phyloP scores from a whole-genome alignment of 2,113 vertebrate species.

The Halichoerus grypus region DNA sequence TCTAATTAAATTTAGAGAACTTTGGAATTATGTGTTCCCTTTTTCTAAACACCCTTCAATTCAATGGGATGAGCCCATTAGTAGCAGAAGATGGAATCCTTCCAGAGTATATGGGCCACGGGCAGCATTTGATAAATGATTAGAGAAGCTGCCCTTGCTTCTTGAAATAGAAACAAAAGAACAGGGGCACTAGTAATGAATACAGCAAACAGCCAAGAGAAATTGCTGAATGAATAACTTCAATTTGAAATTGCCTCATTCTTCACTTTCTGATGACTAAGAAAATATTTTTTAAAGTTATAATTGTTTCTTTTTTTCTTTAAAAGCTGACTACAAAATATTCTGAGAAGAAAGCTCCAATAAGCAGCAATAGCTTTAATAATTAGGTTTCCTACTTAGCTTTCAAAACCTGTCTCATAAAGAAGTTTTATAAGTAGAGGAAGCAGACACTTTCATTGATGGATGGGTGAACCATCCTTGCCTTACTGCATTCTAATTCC shows the following conservation, averaged over 20 bases:
- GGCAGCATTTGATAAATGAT: conserved; percentile 84
- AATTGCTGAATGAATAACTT: conserved; percentile 54
- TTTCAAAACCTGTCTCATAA: conserved; percentile 58
- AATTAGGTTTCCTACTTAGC: conserved; percentile 22
- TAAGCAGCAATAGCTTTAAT: conserved; percentile 46
- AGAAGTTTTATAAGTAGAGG: conserved; percentile 47
- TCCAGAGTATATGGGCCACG: conserved; percentile 82
- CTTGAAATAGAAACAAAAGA: conserved; percentile 77
- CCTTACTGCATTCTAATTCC: conserved; percentile 73
- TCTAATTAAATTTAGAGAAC: conserved; percentile 84
- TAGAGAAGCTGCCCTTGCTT: conserved; percentile 69
- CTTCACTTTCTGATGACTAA: conserved; percentile 31
- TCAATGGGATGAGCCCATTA: conserved; percentile 82
- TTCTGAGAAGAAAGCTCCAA: neutral
- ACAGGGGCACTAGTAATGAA: conserved; percentile 21
- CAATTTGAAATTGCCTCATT: conserved; percentile 39
- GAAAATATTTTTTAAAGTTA: conserved; percentile 19
- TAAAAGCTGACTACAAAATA: neutral
- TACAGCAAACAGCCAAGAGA: conserved; percentile 12
- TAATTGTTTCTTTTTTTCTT: neutral
- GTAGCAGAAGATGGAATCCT: conserved; percentile 79
- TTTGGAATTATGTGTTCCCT: conserved; percentile 72
- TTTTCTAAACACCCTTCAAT: conserved; percentile 82
- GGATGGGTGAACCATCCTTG: conserved; percentile 78
- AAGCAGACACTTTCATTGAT: conserved; percentile 54